These are phyloP conservation scores for Oasisia sp. DNA, from an alignment of 2,888 invertebrate species.

Conservation along the genomic window DNA sequence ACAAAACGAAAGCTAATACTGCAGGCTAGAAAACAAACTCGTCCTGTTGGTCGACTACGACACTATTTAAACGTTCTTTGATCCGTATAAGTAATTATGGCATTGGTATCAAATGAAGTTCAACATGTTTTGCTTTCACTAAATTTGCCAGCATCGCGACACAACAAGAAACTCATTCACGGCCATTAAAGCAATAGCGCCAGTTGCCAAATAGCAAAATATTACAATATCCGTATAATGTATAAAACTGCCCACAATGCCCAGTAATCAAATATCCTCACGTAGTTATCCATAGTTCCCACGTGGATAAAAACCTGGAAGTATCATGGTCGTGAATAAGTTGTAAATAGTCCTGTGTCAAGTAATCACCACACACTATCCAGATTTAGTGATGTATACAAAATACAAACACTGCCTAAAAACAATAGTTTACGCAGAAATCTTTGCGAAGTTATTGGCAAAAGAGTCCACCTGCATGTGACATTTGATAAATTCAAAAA, in stretches of 20 bases:
- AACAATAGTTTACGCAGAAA: too few relatives aligned
- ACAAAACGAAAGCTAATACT: slow-evolving; percentile 12
- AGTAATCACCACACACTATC: background rate
- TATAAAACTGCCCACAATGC: slow-evolving; percentile 1
- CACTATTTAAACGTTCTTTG: background rate
- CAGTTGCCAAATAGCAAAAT: background rate
- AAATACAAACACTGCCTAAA: background rate
- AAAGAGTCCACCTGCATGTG: background rate
- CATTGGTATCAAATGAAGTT: background rate
- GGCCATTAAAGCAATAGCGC: background rate
- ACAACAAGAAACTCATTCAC: background rate
- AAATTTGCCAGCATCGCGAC: background rate
- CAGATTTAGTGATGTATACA: background rate
- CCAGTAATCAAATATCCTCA: background rate
- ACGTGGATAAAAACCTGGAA: background rate
- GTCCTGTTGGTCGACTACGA: background rate
- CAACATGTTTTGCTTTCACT: background rate
- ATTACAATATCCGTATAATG: background rate
- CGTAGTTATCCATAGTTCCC: background rate
- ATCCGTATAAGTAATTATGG: background rate
- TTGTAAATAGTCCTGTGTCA: background rate
- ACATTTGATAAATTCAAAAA: background rate
- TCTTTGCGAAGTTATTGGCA: background rate
- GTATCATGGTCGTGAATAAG: background rate
- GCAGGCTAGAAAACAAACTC: background rate